Base-by-base conservation (phyloP, 2,113 vertebrate genomes). In the Macquaria ambigua region DNA sequence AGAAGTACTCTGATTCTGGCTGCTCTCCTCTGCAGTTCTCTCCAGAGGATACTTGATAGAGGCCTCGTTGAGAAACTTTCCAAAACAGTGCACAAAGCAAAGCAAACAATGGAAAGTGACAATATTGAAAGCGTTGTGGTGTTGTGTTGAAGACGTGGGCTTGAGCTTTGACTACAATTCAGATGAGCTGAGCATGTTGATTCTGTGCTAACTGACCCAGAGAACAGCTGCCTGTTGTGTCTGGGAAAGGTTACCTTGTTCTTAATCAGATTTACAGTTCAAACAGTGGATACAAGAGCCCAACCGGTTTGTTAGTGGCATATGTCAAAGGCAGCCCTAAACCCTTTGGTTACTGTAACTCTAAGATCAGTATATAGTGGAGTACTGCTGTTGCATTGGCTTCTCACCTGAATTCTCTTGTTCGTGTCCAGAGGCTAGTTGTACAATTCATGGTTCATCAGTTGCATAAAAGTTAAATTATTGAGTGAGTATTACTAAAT, bases 91-190 rank as follows among this genome's bases (percentile, higher is more conserved):
- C 61, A 39, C 75, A 41, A 79, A 85, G 73, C 75, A 88, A 85
- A 90, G 79, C 91, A 92, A 90, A 92, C 88, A 84, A 63, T 70
- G 79, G 63, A 62, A 81, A 86, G 55, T 79, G 66, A 82, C 74
- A 81, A 52, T 74, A 77, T 41, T 61, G 25, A 66, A 64, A 79
- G 72, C 2, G 15, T 55, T 63, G 31, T 25, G 52, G 21, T 73
- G 63, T 15, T 2, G 64, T 76, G 75, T 50, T 41, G 46, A 43
- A 71, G 18, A 59, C 46, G 41, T 20, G 10, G 4, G 41, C 12
- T 53, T 46, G 11, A 70, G 72, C 50, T 75, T 58, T 77, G 55
- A 56, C 56, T 48, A 10, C 37, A 41, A 1, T 21, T 53, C n/a
- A 77, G 56, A 66, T 56, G 11, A 82, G 48, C 77, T 66, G 52